Base-by-base conservation (phyloP, 2,888 invertebrate species). In the Leptopilina syphax region DNA sequence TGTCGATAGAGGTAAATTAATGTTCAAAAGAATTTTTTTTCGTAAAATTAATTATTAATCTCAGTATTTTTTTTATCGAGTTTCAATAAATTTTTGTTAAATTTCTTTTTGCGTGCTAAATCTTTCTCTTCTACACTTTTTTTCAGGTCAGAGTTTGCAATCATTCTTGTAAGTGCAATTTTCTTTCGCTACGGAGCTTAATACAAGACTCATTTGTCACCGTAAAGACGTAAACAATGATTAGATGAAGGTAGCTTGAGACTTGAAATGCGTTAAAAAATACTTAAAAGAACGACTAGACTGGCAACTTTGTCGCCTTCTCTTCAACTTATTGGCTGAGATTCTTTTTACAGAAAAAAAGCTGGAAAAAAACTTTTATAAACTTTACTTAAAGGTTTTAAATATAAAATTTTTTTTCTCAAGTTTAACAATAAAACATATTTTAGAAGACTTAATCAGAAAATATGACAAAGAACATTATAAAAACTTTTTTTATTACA, bases 151-250 rank as follows among this genome's bases (percentile, higher is more conserved):
- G 67, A 44, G 3, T 18, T n/a, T 47, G 68, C 18, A 68, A 24
- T 70, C 34, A 70, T 54, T 70, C 54, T 54, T 63, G 13, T 1
- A 8, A 50, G 34, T 70, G 54, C 27, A 57, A 54, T 70, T 34
- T 54, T 34, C 27, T 70, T 54, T 70, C 34, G 54, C n/a, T 70
- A 5, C 54, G 24, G 2, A 27, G 70, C 27, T 70, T 34, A 70
- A 54, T 70, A 3, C 50, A 13, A 70, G 54, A 54, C 34, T 13
- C 24, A 70, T 70, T 70, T 47, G 44, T 67, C 47, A 47, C 44
- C 9, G 8, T 54, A 54, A 24, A 13, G 70, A 70, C 54, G 70
- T 70, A n/a, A 70, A 54, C 34, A 70, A 70, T 70, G n/a, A n/a
- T 70, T n/a, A 70, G 54, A n/a, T 54, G 27, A 27, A 50, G 24